Evolutionary conservation across 1,140 invertebrate genomes (phyloP), one percentile per base, ranked within the genome.

Genomic region (Plodia interpunctella): DNA sequence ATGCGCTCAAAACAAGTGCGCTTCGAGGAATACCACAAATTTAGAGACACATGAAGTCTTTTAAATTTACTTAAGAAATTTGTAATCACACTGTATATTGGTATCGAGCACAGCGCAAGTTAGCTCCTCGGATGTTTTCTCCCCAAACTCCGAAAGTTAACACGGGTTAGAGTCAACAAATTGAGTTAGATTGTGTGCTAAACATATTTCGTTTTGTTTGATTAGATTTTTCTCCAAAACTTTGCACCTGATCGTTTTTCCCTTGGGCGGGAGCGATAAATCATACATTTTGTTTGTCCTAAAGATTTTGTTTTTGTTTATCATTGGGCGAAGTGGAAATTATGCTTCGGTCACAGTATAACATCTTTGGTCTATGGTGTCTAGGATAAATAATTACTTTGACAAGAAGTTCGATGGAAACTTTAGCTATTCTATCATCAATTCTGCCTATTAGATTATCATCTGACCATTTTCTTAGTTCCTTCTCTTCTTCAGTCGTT

Each of bases 121-220:
- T n/a, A 15, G 13, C 15, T 44, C 15, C 5, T 25, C 6, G 5
- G 19, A 5, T 53, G 19, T 21, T 53, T 51, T 20, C 18, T 20
- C 18, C 51, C 19, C 18, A 51, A 51, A 51, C 49, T 25, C 20
- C 5, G n/a, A 4, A 53, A 53, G 51, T 53, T 25, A 53, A 19
- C 49, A 11, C 9, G 49, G 20, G 20, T 53, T 5, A 25, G 51
- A 20, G 51, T 20, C 51, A 21, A 25, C 13, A 53, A 53, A 53
- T 53, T 53, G 51, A 53, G 51, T 53, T 53, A 53, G 19, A 53
- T 53, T 53, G 51, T 53, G 51, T 53, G 21, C 51, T 53, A 25
- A 53, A 53, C 51, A 53, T 20, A 53, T 53, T 53, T 53, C 21
- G 51, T 28, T 53, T 52, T 53, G 21, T 53, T 53, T 53, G 51